Evolutionary conservation across 2,888 invertebrate genomes (phyloP), one percentile per base, ranked within the genome.

Genomic region (Proisotoma minuta): DNA sequence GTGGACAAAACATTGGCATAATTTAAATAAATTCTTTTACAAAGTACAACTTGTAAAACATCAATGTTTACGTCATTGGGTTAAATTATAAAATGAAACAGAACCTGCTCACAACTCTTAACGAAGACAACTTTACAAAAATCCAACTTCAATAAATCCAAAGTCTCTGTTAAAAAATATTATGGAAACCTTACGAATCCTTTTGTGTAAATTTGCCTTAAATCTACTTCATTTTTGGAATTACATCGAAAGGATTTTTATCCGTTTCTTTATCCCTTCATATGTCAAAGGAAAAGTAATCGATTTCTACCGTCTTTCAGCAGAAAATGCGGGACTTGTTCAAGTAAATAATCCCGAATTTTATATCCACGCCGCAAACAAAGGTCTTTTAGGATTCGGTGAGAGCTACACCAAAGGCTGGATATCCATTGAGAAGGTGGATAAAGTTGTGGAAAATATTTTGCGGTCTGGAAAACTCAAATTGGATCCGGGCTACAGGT

Each of bases 351-450:
- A 58, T 39, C 49, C 58, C 27, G n/a, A 50, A 12, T 58, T 58
- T 58, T 58, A 58, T 18, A 50, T 28, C 5, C 29, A 50, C 10
- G 20, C 29, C 10, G 58, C 58, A 5, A 50, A 28, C 47, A 18
- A 23, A 34, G 26, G 48, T 5, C 12, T 50, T 3, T n/a, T 58
- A 3, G 58, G 58, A 15, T 50, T 50, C 8, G 49, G 28, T 15
- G 29, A 58, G 15, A 18, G 26, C 18, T 58, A 58, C 26, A 29
- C 29, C 24, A 50, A 58, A 15, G 34, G 34, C 12, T 58, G 58
- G 58, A 50, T 58, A 20, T 22, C 26, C 12, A 34, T 50, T 22
- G 26, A 18, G n/a, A 28, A n/a, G 10, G 12, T 58, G 5, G 28
- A 50, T 22, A 34, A 49, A 18, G 22, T 18, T 18, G 22, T 58